Percentiles rank a stretch among this genome's conserved stretches.
phyloP scores from a whole-genome alignment of 2,888 invertebrate species.

The Cryptocephalus moraei region DNA sequence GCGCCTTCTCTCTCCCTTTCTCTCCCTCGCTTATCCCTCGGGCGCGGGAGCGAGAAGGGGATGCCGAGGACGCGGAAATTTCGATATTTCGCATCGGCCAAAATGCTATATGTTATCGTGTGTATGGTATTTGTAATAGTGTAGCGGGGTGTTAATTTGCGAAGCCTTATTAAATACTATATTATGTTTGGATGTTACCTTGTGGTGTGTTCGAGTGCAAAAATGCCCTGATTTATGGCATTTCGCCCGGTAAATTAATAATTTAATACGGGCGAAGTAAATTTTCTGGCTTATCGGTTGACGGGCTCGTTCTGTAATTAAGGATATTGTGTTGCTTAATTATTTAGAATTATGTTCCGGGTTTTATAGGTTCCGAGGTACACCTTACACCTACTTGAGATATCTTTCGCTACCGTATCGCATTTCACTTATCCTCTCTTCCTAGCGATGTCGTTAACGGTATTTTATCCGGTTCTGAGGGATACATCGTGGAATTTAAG shows the following conservation, averaged over 20 bases:
- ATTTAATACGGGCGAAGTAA: slow-evolving; percentile 22
- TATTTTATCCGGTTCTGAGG: too few species aligned
- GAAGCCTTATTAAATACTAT: slow-evolving; percentile 38
- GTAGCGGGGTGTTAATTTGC: slow-evolving; percentile 32
- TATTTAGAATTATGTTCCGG: slow-evolving; percentile 14
- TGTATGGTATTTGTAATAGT: slow-evolving; percentile 37
- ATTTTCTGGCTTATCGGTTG: slow-evolving; percentile 16
- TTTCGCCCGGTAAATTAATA: slow-evolving; percentile 27
- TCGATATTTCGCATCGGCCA: slow-evolving; percentile 22
- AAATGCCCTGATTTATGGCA: slow-evolving; percentile 33
- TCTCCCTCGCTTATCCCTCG: background rate
- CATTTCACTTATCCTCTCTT: too few species aligned
- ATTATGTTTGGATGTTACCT: slow-evolving; percentile 37
- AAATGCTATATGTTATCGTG: slow-evolving; percentile 34
- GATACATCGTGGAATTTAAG: too few species aligned
- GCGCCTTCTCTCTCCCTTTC: slow-evolving; percentile 5
- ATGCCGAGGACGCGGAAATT: slow-evolving; percentile 6
- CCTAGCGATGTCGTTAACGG: too few species aligned
- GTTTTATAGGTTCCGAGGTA: background rate
- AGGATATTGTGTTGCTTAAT: slow-evolving; percentile 17
- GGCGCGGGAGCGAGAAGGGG: slow-evolving; percentile 6
- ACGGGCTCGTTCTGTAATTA: slow-evolving; percentile 14
- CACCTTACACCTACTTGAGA: too few species aligned
- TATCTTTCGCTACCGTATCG: too few species aligned
- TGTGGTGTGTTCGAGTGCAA: slow-evolving; percentile 29